These are phyloP conservation scores for Apteryx owenii DNA, from an alignment of 2,113 vertebrate species.

Conservation along the genomic window DNA sequence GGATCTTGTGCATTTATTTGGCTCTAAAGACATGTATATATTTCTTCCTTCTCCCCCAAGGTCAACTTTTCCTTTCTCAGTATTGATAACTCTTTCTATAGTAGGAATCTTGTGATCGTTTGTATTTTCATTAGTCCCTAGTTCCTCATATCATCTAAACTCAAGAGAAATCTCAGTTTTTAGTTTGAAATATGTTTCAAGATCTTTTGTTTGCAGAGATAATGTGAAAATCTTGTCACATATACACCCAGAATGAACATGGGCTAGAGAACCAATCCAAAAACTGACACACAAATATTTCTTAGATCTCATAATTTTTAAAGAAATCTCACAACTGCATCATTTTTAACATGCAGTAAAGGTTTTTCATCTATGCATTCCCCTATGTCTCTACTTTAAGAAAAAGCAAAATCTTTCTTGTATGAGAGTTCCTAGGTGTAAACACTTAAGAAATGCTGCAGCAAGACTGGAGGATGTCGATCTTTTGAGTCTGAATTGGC, in stretches of 20 bases:
- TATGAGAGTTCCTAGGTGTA: not conserved
- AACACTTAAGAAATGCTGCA: not conserved
- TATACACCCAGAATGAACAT: not conserved
- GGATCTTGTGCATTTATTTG: not conserved
- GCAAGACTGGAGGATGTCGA: not conserved
- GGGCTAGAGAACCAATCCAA: not conserved
- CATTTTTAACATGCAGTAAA: not conserved
- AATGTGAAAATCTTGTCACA: not conserved
- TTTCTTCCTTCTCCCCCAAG: not conserved
- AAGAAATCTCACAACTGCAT: not conserved
- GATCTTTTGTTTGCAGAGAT: not conserved
- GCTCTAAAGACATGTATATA: not conserved
- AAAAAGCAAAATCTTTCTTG: not conserved
- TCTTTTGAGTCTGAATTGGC: not conserved
- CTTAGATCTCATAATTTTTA: not conserved
- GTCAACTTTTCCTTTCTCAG: not conserved
- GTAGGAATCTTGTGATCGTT: not conserved
- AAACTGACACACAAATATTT: not conserved
- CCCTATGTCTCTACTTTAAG: not conserved
- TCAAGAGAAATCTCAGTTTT: not conserved
- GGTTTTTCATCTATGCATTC: not conserved
- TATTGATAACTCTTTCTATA: not conserved
- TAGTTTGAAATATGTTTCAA: not conserved
- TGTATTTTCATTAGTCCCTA: not conserved
- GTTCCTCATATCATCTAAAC: not conserved